A percentile compares a stretch with the other conserved stretches of the same genome.
Conservation (phyloP, 1,140 invertebrate genomes). For the Papilio glaucus region DNA sequence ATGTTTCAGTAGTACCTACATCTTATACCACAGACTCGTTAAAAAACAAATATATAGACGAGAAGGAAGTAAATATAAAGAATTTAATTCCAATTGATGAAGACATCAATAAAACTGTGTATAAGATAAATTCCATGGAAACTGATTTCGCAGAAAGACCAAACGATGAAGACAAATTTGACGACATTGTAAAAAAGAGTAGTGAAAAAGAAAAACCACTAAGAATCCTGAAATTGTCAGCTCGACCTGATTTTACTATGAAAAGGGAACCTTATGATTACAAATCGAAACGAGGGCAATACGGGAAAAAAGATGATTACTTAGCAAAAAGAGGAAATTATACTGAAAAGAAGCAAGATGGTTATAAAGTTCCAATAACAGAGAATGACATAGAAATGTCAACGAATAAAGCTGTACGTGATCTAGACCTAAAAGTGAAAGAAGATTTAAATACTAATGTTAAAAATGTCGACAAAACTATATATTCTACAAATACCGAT, state of each 20-base stretch:
- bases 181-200: constrained; percentile 40
- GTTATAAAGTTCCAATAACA: constrained; percentile 39
- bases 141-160: constrained; percentile 11
- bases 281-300: constrained; percentile 51
- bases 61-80: background rate
- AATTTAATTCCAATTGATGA: background rate
- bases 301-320: constrained; percentile 56
- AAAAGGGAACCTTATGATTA: constrained; percentile 48
- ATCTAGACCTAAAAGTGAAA: constrained; percentile 30
- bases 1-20: constrained; percentile 38
- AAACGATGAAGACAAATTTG: background rate
- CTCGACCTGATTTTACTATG: constrained; percentile 37
- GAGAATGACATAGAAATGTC: constrained; percentile 23
- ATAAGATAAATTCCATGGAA: constrained; percentile 1
- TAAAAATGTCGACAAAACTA: constrained; percentile 24
- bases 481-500: background rate
- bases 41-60: background rate
- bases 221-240: constrained; percentile 24
- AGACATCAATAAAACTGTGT: constrained; percentile 12
- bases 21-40: background rate
- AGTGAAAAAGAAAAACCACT: constrained; percentile 38
- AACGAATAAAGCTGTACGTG: constrained; percentile 14
- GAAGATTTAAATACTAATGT: constrained; percentile 26
- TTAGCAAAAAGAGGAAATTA: constrained; percentile 41
- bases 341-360: constrained; percentile 37